Evolutionary conservation across 2,797 vertebrate species (phyloP).

Genomic region (Vespertilio murinus): DNA sequence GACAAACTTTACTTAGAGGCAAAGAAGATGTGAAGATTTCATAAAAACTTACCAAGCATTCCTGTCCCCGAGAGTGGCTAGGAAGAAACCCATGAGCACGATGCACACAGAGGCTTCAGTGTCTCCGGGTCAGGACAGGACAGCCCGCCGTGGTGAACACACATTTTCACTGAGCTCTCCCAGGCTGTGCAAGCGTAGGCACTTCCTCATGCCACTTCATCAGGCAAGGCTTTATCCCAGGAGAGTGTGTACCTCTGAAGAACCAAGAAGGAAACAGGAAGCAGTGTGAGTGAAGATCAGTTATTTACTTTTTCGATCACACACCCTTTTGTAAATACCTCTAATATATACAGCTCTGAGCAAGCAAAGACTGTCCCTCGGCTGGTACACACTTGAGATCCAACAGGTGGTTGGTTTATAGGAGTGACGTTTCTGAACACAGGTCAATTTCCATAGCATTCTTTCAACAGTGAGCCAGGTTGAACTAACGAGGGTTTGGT

Average conservation of each 20-base stretch:
- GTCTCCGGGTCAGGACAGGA: not conserved
- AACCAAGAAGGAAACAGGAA: conserved; percentile 69
- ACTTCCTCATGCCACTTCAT: not conserved
- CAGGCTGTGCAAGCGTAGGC: not conserved
- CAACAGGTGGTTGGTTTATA: conserved; percentile 57
- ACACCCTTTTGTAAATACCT: conserved; percentile 50
- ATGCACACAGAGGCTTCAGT: conserved; percentile 37
- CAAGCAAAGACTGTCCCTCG: not conserved
- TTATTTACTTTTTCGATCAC: conserved; percentile 55
- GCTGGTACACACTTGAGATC: not conserved
- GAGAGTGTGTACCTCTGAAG: not conserved
- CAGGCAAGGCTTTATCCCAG: not conserved
- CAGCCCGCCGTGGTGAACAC: not conserved
- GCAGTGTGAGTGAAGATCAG: not conserved
- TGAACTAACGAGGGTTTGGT: conserved; percentile 46
- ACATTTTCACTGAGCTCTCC: not conserved
- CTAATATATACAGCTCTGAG: not conserved
- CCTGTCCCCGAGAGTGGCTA: not conserved
- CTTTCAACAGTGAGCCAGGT: conserved; percentile 37
- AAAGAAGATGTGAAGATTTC: conserved; percentile 3
- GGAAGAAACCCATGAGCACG: not conserved
- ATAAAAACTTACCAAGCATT: conserved; percentile 72
- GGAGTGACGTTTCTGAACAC: not conserved
- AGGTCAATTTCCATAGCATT: conserved; percentile 25
- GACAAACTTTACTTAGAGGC: not conserved